Evolutionary conservation across 1,140 invertebrate genomes (phyloP).

Genomic region (Lasaia peninsularis): DNA sequence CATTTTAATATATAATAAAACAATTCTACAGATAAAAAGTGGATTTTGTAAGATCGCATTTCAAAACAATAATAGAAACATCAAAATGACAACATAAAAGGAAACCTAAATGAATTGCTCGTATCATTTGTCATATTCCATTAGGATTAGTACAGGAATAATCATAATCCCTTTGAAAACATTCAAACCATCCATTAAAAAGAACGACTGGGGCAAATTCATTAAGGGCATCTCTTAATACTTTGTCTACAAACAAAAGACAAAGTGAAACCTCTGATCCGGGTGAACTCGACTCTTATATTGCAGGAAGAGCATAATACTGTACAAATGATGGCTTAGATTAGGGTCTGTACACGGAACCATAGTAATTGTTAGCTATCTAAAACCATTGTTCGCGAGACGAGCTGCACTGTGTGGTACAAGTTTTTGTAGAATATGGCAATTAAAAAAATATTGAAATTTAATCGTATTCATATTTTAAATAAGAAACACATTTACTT

Average conservation of each 20-base stretch:
- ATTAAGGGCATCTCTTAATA: conserved; percentile 22
- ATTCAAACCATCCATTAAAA: conserved; percentile 19
- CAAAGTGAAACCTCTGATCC: conserved; percentile 30
- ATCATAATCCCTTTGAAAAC: conserved; percentile 19
- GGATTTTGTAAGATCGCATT: no score
- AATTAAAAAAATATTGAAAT: no score
- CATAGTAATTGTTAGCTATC: conserved; percentile 42
- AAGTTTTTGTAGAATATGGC: conserved; percentile 15
- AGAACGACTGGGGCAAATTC: conserved; percentile 24
- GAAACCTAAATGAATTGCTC: conserved; percentile 4
- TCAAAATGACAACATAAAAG: conserved; percentile 1
- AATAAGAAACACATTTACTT: no score
- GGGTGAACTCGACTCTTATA: conserved; percentile 38
- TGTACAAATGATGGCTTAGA: conserved; percentile 40
- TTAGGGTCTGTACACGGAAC: conserved; percentile 37
- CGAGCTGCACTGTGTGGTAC: conserved; percentile 19
- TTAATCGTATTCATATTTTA: no score
- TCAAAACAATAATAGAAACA: background rate
- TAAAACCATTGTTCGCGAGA: conserved; percentile 33
- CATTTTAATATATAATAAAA: no score
- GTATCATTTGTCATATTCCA: conserved; percentile 6
- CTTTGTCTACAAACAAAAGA: conserved; percentile 30
- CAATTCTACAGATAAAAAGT: no score
- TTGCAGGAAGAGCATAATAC: conserved; percentile 33
- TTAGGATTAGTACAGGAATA: conserved; percentile 21